Percentiles rank a stretch among this genome's conserved stretches.
phyloP scores from a whole-genome alignment of 2,888 invertebrate genomes.

The Drosophila fulvimacula region DNA sequence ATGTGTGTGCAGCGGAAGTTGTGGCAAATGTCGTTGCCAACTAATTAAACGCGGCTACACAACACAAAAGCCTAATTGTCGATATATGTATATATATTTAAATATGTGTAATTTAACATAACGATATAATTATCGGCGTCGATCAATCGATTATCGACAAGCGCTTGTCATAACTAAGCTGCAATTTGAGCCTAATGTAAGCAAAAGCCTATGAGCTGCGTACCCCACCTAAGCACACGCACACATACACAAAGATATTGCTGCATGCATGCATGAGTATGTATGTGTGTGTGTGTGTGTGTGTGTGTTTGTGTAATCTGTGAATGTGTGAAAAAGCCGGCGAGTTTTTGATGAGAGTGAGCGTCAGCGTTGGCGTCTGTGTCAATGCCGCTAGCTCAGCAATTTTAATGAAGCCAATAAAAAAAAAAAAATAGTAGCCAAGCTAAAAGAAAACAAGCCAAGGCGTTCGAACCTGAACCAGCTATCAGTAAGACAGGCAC shows the following conservation, averaged over 20 bases:
- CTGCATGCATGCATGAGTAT: neutral
- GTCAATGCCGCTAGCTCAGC: slow-evolving; percentile 33
- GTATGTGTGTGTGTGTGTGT: neutral
- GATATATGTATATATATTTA: neutral
- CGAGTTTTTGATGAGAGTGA: slow-evolving; percentile 35
- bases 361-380: slow-evolving; percentile 54
- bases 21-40: slow-evolving; percentile 52
- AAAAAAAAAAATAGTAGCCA: slow-evolving; percentile 26
- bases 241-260: neutral
- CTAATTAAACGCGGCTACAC: slow-evolving; percentile 65
- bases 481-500: slow-evolving; percentile 35
- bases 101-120: neutral
- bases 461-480: slow-evolving; percentile 50
- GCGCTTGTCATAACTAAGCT: slow-evolving; percentile 10
- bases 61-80: slow-evolving; percentile 22
- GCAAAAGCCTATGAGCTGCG: slow-evolving; percentile 30
- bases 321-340: slow-evolving; percentile 53
- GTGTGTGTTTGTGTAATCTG: slow-evolving; percentile 15
- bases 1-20: slow-evolving; percentile 64
- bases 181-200: slow-evolving; percentile 13
- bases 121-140: slow-evolving; percentile 37
- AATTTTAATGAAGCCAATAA: slow-evolving; percentile 60
- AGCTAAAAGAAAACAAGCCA: slow-evolving; percentile 64
- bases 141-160: slow-evolving; percentile 26
- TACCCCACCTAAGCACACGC: slow-evolving; percentile 23